These are phyloP conservation scores for Tylochromis polylepis DNA, from an alignment of 2,113 vertebrate species.

Conservation along the genomic window DNA sequence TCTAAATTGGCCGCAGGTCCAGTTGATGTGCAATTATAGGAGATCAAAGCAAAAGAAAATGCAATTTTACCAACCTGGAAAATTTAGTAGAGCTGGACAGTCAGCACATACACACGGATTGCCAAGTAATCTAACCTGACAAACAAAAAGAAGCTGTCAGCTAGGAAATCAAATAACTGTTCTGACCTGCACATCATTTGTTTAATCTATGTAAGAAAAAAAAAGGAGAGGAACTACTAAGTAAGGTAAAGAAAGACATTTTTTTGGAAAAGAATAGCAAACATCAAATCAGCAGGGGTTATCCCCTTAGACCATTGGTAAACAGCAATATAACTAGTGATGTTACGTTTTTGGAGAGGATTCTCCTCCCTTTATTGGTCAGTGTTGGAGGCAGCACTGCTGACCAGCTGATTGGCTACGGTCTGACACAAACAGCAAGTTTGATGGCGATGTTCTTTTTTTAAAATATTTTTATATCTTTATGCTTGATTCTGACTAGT, in stretches of 20 bases:
- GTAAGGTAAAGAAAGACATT: not conserved
- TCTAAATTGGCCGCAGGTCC: not conserved
- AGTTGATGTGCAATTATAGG: not conserved
- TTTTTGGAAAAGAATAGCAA: not conserved
- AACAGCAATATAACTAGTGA: not conserved
- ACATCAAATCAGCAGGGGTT: not conserved
- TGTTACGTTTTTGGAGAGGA: not conserved
- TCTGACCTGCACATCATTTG: not conserved
- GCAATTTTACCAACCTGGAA: not conserved
- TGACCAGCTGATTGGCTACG: not conserved
- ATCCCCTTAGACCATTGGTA: not conserved
- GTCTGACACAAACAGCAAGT: too few species aligned
- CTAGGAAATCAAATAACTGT: not conserved
- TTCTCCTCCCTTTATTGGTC: not conserved
- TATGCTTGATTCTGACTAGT: not conserved
- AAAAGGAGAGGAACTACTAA: not conserved
- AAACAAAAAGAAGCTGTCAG: not conserved
- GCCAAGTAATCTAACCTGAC: not conserved
- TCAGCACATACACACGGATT: not conserved
- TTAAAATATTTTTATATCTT: rapidly evolving
- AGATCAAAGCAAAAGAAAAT: not conserved
- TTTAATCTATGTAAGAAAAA: not conserved
- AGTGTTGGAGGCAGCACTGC: not conserved
- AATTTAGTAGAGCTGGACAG: not conserved
- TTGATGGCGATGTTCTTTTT: not conserved